Evolutionary conservation across 1,140 invertebrate species (phyloP).

Genomic region (Drosophila elegans): DNA sequence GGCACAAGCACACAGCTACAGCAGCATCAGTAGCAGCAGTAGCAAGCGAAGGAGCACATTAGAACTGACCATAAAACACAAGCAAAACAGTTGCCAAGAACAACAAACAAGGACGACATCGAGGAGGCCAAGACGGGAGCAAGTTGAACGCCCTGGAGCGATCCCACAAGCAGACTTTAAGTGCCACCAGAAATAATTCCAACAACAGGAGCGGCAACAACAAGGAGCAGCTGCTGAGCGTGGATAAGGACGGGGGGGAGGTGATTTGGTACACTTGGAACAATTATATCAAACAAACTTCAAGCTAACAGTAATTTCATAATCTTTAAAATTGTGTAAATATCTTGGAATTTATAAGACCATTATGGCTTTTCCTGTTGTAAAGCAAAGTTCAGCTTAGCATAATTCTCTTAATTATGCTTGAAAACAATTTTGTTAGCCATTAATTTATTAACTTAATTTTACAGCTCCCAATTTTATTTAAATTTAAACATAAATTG

Average conservation of each 20-base stretch:
- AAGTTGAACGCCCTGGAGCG: slow-evolving; percentile 71
- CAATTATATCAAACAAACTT: not conserved
- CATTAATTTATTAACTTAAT: too few species aligned
- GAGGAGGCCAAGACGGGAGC: slow-evolving; percentile 18
- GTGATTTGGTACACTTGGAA: not conserved
- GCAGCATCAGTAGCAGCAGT: slow-evolving; percentile 6
- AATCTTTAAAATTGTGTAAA: too few species aligned
- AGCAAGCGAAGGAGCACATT: slow-evolving; percentile 51
- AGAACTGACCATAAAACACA: slow-evolving; percentile 81
- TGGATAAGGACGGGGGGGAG: slow-evolving; percentile 3
- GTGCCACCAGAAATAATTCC: slow-evolving; percentile 54
- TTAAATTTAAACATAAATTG: too few species aligned
- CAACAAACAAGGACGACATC: slow-evolving; percentile 50
- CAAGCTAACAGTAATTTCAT: too few species aligned
- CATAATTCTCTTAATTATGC: too few species aligned
- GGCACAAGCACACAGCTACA: slow-evolving; percentile 28
- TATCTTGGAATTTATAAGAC: too few species aligned
- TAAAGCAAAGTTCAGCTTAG: too few species aligned
- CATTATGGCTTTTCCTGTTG: too few species aligned
- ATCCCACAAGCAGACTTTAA: slow-evolving; percentile 63
- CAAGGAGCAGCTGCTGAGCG: slow-evolving; percentile 22
- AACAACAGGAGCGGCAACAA: slow-evolving; percentile 24
- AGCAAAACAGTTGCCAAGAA: slow-evolving; percentile 79
- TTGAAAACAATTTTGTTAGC: too few species aligned
- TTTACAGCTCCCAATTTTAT: too few species aligned